Percentiles rank a stretch among this genome's conserved stretches.
Evolutionary conservation across 2,113 vertebrate species (phyloP).

Genomic region (Pseudopodoces humilis): DNA sequence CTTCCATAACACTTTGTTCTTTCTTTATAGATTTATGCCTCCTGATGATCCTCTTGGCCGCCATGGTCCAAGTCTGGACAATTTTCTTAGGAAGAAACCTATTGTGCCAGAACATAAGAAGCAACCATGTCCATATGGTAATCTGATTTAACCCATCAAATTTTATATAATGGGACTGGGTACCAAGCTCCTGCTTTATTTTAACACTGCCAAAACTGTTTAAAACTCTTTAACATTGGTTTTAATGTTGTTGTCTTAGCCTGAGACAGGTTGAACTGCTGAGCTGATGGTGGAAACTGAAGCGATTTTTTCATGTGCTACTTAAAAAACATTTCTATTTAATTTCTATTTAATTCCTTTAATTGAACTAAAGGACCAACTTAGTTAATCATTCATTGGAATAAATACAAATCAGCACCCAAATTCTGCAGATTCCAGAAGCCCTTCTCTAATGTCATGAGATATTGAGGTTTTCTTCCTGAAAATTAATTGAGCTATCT

Average conservation of each 20-base stretch:
- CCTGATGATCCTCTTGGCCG: constrained; percentile 96
- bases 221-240: not conserved
- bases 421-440: not conserved
- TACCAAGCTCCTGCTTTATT: not conserved
- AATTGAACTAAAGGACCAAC: not conserved
- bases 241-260: not conserved
- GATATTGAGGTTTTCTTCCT: not conserved
- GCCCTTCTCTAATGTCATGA: not conserved
- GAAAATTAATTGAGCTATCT: not conserved
- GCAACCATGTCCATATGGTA: constrained; percentile 97
- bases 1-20: not conserved
- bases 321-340: not conserved
- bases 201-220: not conserved
- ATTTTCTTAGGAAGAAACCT: constrained; percentile 94
- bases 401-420: not conserved
- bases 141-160: constrained; percentile 4
- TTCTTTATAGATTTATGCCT: constrained; percentile 90
- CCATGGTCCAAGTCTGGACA: constrained; percentile 94
- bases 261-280: not conserved
- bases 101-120: constrained; percentile 96
- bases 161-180: not conserved
- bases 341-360: not conserved
- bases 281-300: not conserved
- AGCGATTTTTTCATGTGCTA: not conserved
- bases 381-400: not conserved